These are phyloP conservation scores for Rhyacichthys aspro DNA, from an alignment of 2,797 vertebrate species.

Conservation along the genomic window DNA sequence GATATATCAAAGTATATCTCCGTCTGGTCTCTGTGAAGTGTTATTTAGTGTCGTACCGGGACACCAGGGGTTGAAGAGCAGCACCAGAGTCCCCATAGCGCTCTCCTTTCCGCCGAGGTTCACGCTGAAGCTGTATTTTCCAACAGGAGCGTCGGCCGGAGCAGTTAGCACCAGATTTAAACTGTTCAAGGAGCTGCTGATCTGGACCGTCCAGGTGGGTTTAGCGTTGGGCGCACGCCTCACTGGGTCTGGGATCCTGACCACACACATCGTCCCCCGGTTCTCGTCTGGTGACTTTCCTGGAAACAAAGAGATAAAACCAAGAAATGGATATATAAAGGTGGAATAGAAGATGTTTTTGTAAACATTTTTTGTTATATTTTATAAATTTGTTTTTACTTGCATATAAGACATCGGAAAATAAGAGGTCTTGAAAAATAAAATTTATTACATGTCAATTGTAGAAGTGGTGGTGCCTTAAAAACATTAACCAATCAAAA, in stretches of 20 bases:
- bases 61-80: slow-evolving; percentile 79
- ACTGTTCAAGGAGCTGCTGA: slow-evolving; percentile 4
- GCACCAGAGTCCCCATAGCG: slow-evolving; percentile 47
- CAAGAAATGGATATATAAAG: too few relatives aligned
- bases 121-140: slow-evolving; percentile 73
- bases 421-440: too few relatives aligned
- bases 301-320: neutral
- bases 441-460: too few relatives aligned
- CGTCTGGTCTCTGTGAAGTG: too few relatives aligned
- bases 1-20: too few relatives aligned
- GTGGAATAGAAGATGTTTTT: too few relatives aligned
- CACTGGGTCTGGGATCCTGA: neutral
- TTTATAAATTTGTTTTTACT: too few relatives aligned
- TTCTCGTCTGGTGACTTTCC: neutral
- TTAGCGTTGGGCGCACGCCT: neutral
- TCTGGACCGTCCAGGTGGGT: slow-evolving; percentile 41
- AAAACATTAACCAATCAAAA: too few relatives aligned
- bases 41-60: slow-evolving; percentile 49
- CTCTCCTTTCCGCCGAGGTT: slow-evolving; percentile 35
- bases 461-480: too few relatives aligned
- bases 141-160: slow-evolving; percentile 75
- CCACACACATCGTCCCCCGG: neutral
- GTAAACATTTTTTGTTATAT: too few relatives aligned
- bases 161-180: slow-evolving; percentile 64
- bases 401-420: too few relatives aligned